Base-by-base conservation (phyloP, 1,140 invertebrate genomes). In the Homalodisca vitripennis region DNA sequence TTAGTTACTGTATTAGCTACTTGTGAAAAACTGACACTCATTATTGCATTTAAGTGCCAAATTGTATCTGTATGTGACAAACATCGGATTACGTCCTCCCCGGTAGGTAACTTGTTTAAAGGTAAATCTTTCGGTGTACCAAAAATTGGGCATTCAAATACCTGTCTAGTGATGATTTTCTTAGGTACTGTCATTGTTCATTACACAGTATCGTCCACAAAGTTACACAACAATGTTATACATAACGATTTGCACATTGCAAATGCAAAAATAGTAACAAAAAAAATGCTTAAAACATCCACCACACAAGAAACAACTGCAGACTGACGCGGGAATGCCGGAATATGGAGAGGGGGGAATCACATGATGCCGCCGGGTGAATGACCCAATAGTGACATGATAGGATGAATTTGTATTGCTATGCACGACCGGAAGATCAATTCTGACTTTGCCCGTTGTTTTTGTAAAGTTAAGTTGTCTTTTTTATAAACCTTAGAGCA, bases 141-240 rank as follows among this genome's bases (percentile, higher is more conserved):
- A 34, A 62, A 62, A 13, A 62, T 62, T 30, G 57, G 57, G 31
- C 57, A 62, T 3, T 62, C 57, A 62, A 62, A 62, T 62, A 62
- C 57, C 31, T 62, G 57, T 62, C 57, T 62, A 30, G 57, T 62
- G 57, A 62, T 62, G 48, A 51, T 51, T 62, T 62, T 62, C 57
- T 13, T 62, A 34, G 24, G 24, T 30, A 20, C 31, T 34, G 57
- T 26, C 10, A 62, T 62, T 20, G 48, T 20, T 12, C 48, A 51
- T 6, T 51, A 51, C 48, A 51, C 48, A 12, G 48, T 51, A 51
- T 3, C 14, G 22, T 12, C 6, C 48, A 51, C 6, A 51, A 51
- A 51, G 6, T 51, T n/a, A 51, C 6, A 3, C 17, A 51, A 51
- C 48, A 12, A 51, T 6, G 3, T 12, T 3, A 51, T n/a, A 51